phyloP scores from a whole-genome alignment of 2,888 invertebrate genomes.

The Synergus laeviventris region DNA sequence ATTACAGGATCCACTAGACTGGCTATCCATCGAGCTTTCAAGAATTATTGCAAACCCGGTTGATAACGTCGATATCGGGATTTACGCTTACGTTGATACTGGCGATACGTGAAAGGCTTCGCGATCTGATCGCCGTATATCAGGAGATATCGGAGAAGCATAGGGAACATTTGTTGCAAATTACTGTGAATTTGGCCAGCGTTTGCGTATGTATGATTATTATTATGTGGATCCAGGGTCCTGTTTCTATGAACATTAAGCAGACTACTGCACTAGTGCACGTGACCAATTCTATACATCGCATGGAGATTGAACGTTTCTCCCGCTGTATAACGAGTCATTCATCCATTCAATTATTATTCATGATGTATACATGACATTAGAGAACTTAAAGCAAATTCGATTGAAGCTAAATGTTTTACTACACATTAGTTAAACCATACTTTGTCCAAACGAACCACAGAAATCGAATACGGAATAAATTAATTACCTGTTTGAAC shows the following conservation, averaged over 20 bases:
- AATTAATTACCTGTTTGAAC: not conserved
- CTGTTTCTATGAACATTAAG: not conserved
- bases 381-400: not conserved
- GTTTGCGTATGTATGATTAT: not conserved
- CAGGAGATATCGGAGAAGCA: not conserved
- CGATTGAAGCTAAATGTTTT: not conserved
- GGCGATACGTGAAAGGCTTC: constrained; percentile 3
- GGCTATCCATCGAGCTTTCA: not conserved
- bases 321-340: not conserved
- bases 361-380: not conserved
- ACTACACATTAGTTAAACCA: not conserved
- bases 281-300: not conserved
- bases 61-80: constrained; percentile 13
- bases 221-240: not conserved
- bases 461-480: not conserved
- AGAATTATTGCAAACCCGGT: not conserved
- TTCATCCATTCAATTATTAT: constrained; percentile 9
- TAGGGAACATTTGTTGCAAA: constrained; percentile 13
- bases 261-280: constrained; percentile 1
- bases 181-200: not conserved
- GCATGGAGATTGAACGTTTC: constrained; percentile 1
- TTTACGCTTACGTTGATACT: constrained; percentile 10
- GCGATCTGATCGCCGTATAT: constrained; percentile 14
- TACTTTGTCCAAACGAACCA: not conserved
- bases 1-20: not conserved